Evolutionary conservation across 2,797 vertebrate genomes (phyloP).

Genomic region (Synaphobranchus kaupii): DNA sequence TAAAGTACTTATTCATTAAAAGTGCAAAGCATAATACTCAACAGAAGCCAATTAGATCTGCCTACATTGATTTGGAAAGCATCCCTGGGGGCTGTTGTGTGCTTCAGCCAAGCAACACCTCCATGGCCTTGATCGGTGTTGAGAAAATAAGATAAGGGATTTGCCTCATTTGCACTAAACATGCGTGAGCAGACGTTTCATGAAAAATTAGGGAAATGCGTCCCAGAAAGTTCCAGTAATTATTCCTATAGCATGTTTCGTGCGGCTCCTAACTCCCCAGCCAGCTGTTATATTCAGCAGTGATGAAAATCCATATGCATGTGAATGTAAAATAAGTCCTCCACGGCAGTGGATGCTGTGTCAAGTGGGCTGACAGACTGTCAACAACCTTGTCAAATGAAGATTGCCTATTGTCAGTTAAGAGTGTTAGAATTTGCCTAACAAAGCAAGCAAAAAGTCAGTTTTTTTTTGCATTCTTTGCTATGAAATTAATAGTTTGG

Average conservation of each 20-base stretch:
- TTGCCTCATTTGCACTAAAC: neutral
- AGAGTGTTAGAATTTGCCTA: slow-evolving; percentile 2
- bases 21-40: neutral
- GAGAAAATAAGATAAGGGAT: neutral
- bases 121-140: neutral
- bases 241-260: slow-evolving; percentile 11
- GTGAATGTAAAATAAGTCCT: neutral
- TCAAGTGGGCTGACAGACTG: neutral
- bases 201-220: neutral
- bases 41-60: neutral
- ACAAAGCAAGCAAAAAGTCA: neutral
- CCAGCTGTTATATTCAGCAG: neutral
- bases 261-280: neutral
- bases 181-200: neutral
- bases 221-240: neutral
- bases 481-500: neutral
- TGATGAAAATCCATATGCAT: neutral
- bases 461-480: neutral
- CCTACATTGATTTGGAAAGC: neutral
- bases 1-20: slow-evolving; percentile 12
- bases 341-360: neutral
- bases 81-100: neutral
- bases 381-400: slow-evolving; percentile 3
- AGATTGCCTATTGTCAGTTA: neutral
- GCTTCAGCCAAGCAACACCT: neutral